A percentile compares a stretch with the other conserved stretches of the same genome.
Evolutionary conservation across 2,888 invertebrate species (phyloP).

Genomic region (Cosmia trapezina): DNA sequence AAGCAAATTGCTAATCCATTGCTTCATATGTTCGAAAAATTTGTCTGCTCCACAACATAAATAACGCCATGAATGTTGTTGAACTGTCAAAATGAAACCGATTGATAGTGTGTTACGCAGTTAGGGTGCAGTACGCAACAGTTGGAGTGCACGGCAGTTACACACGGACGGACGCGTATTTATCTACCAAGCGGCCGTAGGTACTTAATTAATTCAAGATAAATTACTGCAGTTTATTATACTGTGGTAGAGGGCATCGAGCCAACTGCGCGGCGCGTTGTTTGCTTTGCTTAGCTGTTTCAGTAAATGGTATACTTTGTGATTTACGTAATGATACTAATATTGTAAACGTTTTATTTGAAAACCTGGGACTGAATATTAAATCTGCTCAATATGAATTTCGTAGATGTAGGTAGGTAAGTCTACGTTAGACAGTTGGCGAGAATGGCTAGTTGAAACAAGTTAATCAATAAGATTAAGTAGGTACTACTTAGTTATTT

Average conservation of each 20-base stretch:
- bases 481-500: not conserved
- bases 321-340: slow-evolving; percentile 47
- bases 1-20: no score
- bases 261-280: slow-evolving; percentile 35
- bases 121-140: no score
- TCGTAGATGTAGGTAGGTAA: not conserved
- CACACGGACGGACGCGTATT: no score
- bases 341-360: slow-evolving; percentile 43
- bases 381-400: slow-evolving; percentile 8
- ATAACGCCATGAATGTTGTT: no score
- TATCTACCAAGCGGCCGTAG: no score
- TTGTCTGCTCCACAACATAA: no score
- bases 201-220: no score
- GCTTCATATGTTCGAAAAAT: no score
- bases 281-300: slow-evolving; percentile 38
- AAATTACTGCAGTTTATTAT: no score
- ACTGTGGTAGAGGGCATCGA: slow-evolving; percentile 27
- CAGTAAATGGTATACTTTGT: slow-evolving; percentile 35
- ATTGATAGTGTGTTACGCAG: no score
- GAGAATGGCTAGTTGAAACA: not conserved
- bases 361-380: slow-evolving; percentile 1
- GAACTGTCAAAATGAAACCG: no score
- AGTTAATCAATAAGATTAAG: not conserved
- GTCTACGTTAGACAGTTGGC: not conserved
- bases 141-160: no score